Base-by-base conservation (phyloP, 1,140 invertebrate genomes). In the Bombus sylvicola region DNA sequence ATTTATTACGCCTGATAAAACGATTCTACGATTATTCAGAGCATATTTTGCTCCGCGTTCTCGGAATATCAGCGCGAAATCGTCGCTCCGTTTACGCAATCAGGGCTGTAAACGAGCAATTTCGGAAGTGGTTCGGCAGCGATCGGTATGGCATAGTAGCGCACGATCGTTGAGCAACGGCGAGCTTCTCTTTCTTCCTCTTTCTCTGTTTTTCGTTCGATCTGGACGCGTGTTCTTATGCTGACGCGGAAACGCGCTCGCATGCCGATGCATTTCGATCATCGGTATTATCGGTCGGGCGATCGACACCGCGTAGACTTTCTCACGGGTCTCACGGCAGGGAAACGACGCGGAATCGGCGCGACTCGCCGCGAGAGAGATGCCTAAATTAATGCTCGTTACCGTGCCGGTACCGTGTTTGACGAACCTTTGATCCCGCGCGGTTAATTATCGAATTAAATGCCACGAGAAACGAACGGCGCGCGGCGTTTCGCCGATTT, bases 391-490 rank as follows among this genome's bases (percentile, higher is more conserved):
- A 79, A 84, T 15, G 64, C 82, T 78, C 82, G 81, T 83, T 83
- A 78, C 47, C 34, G 73, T 9, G 74, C 47, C 25, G 81, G 31
- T 34, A 47, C 76, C 76, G 76, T 79, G 77, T 84, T 84, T 79
- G 75, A 84, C 76, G 83, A 68, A 84, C 83, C 82, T 84, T 72
- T 84, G 83, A 84, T 84, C 83, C 75, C 53, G 31, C 28, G 34
- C 68, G 83, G 76, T 84, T 79, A 79, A 84, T 84, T 84, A 84
- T 84, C 82, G 82, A 84, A 84, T 84, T 84, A 84, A 84, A 84
- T 84, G 82, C 75, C 82, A 83, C 57, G 81, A 76, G 72, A 76
- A 78, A 66, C 72, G 59, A n/a, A 34, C 34, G n/a, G 34, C 1
- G 18, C 31, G 47, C 47, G 18, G 47, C 47, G 47, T 53, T 53